phyloP scores from a whole-genome alignment of 2,797 vertebrate genomes.

The Darevskia nairensis region DNA sequence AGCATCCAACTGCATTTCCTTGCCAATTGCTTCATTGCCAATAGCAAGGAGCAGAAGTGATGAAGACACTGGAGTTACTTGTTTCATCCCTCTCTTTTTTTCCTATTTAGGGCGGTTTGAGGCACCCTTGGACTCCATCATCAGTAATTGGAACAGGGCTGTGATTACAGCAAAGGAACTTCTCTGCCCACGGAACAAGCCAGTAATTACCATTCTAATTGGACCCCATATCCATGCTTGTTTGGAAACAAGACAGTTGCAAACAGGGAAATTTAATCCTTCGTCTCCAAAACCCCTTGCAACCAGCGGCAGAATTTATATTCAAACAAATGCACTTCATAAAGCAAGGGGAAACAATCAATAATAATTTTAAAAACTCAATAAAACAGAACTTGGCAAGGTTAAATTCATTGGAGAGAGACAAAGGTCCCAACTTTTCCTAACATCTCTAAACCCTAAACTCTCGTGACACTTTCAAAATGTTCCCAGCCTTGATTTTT shows the following conservation, averaged over 20 bases:
- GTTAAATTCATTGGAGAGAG: background rate
- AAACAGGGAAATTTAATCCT: constrained; percentile 49
- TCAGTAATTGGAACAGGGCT: constrained; percentile 38
- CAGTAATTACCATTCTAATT: constrained; percentile 19
- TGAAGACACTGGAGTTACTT: constrained; percentile 44
- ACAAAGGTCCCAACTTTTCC: background rate
- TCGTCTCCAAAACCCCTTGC: background rate
- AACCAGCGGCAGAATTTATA: background rate
- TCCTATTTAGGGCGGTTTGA: constrained; percentile 12
- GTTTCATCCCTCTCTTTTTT: constrained; percentile 42
- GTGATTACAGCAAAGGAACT: background rate
- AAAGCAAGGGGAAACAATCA: background rate
- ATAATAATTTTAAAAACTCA: no score
- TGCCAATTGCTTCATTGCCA: constrained; percentile 28
- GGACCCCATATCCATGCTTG: constrained; percentile 22
- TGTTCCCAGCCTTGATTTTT: background rate
- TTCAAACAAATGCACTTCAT: background rate
- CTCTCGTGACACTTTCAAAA: background rate
- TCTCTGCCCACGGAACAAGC: constrained; percentile 27
- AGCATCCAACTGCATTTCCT: constrained; percentile 35
- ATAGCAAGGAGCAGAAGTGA: constrained; percentile 14
- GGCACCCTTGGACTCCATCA: background rate
- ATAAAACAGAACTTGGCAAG: no score
- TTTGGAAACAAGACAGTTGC: constrained; percentile 59
- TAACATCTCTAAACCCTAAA: background rate